Evolutionary conservation across 2,888 invertebrate species (phyloP).

Genomic region (Xestia rhomboidea): DNA sequence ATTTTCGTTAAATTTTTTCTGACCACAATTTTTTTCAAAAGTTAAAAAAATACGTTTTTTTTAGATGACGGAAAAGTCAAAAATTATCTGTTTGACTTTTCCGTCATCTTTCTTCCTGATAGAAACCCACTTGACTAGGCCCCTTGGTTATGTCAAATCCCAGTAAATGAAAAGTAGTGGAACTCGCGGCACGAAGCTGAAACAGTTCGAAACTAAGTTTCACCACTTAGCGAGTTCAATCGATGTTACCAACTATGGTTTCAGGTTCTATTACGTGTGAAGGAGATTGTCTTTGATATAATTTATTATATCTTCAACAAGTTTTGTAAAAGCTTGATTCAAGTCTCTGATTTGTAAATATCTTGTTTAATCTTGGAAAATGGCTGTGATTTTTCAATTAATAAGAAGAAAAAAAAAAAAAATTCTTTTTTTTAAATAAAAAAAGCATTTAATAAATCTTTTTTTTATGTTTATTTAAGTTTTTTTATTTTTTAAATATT

Average conservation of each 20-base stretch:
- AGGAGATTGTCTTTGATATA: neutral
- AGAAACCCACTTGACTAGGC: neutral
- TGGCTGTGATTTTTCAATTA: neutral
- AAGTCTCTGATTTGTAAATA: neutral
- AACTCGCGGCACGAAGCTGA: conserved; percentile 31
- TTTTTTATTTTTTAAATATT: too few relatives aligned
- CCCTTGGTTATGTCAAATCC: conserved; percentile 9
- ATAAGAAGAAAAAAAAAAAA: too few relatives aligned
- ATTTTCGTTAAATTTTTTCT: too few relatives aligned
- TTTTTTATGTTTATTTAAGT: too few relatives aligned
- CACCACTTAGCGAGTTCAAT: conserved; percentile 60
- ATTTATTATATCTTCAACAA: neutral
- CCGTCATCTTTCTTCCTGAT: neutral
- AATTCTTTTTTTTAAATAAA: too few relatives aligned
- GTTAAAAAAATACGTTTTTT: too few relatives aligned
- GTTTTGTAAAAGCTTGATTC: neutral
- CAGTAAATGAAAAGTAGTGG: conserved; percentile 46
- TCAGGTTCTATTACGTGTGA: conserved; percentile 37
- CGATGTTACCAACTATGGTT: conserved; percentile 56
- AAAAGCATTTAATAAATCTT: too few relatives aligned
- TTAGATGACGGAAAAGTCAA: too few relatives aligned
- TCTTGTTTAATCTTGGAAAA: neutral
- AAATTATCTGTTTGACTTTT: too few relatives aligned
- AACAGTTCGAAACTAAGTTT: conserved; percentile 56
- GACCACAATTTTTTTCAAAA: too few relatives aligned